Evolutionary conservation across 2,888 invertebrate genomes (phyloP).

Genomic region (Polyploca ridens): DNA sequence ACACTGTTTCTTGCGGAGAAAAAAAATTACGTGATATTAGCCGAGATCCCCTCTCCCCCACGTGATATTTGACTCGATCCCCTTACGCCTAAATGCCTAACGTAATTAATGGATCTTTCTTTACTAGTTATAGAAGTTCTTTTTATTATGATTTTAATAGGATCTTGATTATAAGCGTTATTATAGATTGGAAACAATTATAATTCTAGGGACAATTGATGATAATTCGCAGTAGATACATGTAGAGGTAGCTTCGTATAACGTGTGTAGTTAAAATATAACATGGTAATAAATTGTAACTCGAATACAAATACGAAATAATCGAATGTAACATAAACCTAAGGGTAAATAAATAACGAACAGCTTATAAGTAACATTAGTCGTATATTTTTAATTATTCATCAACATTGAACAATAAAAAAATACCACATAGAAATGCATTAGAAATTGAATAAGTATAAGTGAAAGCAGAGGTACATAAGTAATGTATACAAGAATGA

Average conservation of each 20-base stretch:
- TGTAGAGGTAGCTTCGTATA: not conserved
- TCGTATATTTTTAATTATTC: not conserved
- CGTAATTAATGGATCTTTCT: too few relatives aligned
- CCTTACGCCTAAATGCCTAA: too few relatives aligned
- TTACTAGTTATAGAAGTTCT: too few relatives aligned
- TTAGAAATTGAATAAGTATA: not conserved
- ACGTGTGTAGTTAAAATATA: not conserved
- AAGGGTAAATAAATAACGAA: not conserved
- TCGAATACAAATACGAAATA: not conserved
- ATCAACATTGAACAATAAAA: not conserved
- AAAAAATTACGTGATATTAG: too few relatives aligned
- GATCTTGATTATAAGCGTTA: too few relatives aligned
- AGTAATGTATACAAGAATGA: not conserved
- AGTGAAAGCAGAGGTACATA: not conserved
- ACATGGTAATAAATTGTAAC: not conserved
- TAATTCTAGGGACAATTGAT: too few relatives aligned
- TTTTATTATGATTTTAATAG: too few relatives aligned
- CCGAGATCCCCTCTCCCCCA: too few relatives aligned
- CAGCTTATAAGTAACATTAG: not conserved
- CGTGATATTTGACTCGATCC: too few relatives aligned
- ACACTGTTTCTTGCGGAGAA: too few relatives aligned
- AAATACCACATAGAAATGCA: not conserved
- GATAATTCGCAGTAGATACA: not conserved
- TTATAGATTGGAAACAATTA: too few relatives aligned
- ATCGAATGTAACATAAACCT: not conserved